Percentiles rank a stretch among this genome's conserved stretches.
Conservation (phyloP, 1,140 invertebrate species). For the Harlomillsia oculata region DNA sequence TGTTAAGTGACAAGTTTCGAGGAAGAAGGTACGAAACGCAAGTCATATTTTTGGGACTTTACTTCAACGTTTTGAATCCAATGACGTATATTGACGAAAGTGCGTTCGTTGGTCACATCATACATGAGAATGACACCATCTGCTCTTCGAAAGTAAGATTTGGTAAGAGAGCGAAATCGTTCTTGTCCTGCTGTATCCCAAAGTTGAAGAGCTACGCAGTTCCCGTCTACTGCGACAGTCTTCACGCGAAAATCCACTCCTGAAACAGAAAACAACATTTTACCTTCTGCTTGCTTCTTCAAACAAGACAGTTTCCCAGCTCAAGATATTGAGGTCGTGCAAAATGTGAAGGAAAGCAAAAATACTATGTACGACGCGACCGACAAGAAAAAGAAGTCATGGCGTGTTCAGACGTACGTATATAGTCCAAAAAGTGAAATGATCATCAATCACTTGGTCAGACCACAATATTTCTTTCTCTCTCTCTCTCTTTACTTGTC, state of each 20-base stretch:
- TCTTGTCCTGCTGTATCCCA: slow-evolving; percentile 50
- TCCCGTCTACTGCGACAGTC: slow-evolving; percentile 50
- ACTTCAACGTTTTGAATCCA: slow-evolving; percentile 42
- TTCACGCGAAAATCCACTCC: slow-evolving; percentile 54
- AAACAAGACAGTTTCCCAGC: too few species aligned
- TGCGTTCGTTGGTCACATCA: slow-evolving; percentile 47
- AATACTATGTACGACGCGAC: too few species aligned
- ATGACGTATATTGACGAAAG: slow-evolving; percentile 53
- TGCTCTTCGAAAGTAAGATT: slow-evolving; percentile 59
- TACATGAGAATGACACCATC: slow-evolving; percentile 60
- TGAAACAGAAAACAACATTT: not conserved
- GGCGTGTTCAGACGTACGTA: too few species aligned
- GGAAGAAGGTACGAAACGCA: slow-evolving; percentile 1
- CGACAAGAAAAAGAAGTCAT: too few species aligned
- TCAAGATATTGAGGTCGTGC: too few species aligned
- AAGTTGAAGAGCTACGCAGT: slow-evolving; percentile 52
- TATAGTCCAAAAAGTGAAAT: too few species aligned
- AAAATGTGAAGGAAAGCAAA: too few species aligned
- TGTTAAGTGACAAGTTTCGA: not conserved
- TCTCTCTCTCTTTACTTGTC: too few species aligned
- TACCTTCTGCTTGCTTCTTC: too few species aligned
- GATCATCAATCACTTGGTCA: too few species aligned
- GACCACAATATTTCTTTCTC: too few species aligned
- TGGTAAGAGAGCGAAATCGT: slow-evolving; percentile 55
- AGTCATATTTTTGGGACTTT: slow-evolving; percentile 1